Evolutionary conservation across 2,113 vertebrate genomes (phyloP), one percentile per base, ranked within the genome.

Genomic region (Stigmatopora argus): DNA sequence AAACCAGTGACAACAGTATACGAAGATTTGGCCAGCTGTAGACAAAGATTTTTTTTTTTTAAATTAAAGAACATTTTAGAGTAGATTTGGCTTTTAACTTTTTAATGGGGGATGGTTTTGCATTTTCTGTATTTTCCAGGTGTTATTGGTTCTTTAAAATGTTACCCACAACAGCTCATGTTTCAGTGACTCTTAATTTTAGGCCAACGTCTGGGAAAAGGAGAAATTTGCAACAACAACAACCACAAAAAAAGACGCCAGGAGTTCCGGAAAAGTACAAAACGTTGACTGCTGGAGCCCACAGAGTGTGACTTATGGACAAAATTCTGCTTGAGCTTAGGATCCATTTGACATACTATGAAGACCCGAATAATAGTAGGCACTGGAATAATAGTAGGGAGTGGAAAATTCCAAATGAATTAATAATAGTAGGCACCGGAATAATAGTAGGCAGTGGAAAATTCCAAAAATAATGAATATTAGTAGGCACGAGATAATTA

Each of bases 1-100:
- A 57, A 67, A 80, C 38, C 64, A 66, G 69, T 41, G 9, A 2
- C 78, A 66, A 76, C 58, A 67, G 70, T 65, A 67, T 70, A 72
- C 53, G 45, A 14, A n/a, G 55, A 66, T 66, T 59, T 66, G 60
- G 64, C 34, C 18, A 47, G 64, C 19, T 61, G 49, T 44, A 68
- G 48, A 65, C n/a, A 23, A 18, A 13, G 41, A 65, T 3, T 23
- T 14, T 46, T 62, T n/a, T 3, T 17, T 1, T 13, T 4, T 17
- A 62, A 31, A 47, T 1, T 8, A 47, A 26, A 4, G 13, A 26
- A 21, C 19, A 23, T 62, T 62, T 19, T 46, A 46, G 44, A 18
- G 7, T 31, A 23, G 14, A 15, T 18, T 18, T 47, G 14, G 44
- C 60, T 47, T 1, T 45, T 45, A 14, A 10, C 5, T n/a, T 5